A percentile compares a stretch with the other conserved stretches of the same genome.
These are phyloP conservation scores for Heliconius ethilla DNA, from an alignment of 2,888 invertebrate species.

Conservation along the genomic window DNA sequence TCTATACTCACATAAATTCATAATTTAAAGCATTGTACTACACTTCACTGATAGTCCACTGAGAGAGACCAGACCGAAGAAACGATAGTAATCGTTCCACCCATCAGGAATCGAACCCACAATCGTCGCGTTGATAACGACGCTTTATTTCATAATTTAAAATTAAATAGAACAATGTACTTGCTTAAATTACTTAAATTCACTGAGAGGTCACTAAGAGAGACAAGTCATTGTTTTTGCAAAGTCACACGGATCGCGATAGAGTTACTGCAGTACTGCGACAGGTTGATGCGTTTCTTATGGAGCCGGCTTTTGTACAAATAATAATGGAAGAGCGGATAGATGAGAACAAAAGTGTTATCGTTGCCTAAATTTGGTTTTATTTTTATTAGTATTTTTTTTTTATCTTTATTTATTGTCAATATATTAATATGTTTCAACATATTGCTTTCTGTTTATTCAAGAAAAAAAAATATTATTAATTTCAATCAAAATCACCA, in stretches of 20 bases:
- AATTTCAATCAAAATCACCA: too few species aligned
- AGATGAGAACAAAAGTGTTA: background rate
- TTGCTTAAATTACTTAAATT: background rate
- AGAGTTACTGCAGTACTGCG: conserved; percentile 31
- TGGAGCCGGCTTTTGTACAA: conserved; percentile 23
- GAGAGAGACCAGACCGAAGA: too few species aligned
- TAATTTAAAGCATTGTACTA: background rate
- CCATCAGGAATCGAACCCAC: too few species aligned
- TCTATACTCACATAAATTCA: background rate
- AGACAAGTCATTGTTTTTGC: conserved; percentile 28
- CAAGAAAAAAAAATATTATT: too few species aligned
- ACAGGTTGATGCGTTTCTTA: conserved; percentile 41
- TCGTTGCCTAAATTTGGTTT: background rate
- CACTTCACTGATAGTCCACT: background rate
- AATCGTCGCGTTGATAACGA: too few species aligned
- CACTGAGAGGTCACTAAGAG: conserved; percentile 5
- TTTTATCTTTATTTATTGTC: too few species aligned
- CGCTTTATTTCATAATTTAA: too few species aligned
- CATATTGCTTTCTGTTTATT: too few species aligned
- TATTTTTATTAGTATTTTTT: background rate
- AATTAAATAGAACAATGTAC: background rate
- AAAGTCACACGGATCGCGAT: conserved; percentile 32
- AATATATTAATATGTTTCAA: too few species aligned
- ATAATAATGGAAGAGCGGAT: background rate
- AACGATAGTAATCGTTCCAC: too few species aligned